Evolutionary conservation across 2,797 vertebrate genomes (phyloP).

Genomic region (Todus mexicanus): DNA sequence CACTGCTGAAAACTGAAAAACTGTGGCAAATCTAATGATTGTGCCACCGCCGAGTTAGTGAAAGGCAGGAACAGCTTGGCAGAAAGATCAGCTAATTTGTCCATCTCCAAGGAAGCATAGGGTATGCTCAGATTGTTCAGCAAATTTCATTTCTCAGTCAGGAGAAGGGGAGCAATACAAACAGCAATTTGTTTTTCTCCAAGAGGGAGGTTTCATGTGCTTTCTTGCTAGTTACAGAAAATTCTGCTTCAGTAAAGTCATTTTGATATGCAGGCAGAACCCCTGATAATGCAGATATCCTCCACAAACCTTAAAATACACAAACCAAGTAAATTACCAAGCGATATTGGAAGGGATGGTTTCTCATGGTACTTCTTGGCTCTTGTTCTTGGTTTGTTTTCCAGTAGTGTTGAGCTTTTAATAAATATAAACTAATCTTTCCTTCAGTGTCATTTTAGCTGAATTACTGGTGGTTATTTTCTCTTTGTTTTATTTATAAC

Average conservation of each 20-base stretch:
- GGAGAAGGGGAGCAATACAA: background rate
- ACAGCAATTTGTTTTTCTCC: background rate
- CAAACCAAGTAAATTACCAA: background rate
- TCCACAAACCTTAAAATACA: background rate
- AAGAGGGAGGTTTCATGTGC: background rate
- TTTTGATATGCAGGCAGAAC: background rate
- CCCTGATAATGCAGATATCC: background rate
- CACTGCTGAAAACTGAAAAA: background rate
- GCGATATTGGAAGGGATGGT: background rate
- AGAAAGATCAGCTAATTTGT: background rate
- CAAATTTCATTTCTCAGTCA: background rate
- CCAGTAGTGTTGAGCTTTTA: background rate
- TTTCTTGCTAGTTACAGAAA: conserved; percentile 1
- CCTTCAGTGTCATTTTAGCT: background rate
- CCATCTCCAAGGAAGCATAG: background rate
- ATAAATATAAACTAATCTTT: conserved; percentile 32
- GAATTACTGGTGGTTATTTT: conserved; percentile 21
- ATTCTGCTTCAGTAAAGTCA: background rate
- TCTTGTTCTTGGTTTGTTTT: conserved; percentile 11
- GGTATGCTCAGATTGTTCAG: background rate
- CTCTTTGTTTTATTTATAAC: conserved; percentile 4
- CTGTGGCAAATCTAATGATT: background rate
- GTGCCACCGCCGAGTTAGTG: background rate
- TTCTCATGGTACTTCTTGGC: background rate
- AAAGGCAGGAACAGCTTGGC: background rate